Evolutionary conservation across 2,797 vertebrate genomes (phyloP).

Genomic region (Echiichthys vipera): DNA sequence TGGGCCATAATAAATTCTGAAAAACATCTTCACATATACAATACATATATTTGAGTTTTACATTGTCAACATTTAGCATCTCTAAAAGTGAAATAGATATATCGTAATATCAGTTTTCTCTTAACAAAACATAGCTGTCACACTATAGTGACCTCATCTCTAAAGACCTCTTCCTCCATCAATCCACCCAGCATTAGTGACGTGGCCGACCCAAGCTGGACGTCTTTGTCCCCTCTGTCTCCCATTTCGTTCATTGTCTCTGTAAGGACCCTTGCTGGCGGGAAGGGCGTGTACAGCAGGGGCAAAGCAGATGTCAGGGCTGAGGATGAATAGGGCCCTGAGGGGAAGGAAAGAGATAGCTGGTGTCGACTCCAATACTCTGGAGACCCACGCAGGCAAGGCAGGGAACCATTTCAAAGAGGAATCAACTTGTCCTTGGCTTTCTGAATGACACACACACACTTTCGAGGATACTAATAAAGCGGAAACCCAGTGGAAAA

Average conservation of each 20-base stretch:
- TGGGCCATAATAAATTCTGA: no score
- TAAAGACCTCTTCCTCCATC: conserved; percentile 25
- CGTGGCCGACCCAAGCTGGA: conserved; percentile 20
- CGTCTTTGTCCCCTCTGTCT: conserved; percentile 56
- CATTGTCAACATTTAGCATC: no score
- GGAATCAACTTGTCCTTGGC: conserved; percentile 52
- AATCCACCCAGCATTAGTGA: conserved; percentile 29
- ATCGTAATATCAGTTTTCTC: conserved; percentile 2
- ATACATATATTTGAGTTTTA: no score
- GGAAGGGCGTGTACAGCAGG: conserved; percentile 50
- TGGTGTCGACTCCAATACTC: conserved; percentile 51
- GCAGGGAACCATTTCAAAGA: conserved; percentile 60
- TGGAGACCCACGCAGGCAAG: conserved; percentile 46
- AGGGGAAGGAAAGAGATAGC: conserved; percentile 52
- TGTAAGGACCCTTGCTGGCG: conserved; percentile 52
- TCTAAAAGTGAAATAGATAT: not conserved
- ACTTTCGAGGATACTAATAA: conserved; percentile 16
- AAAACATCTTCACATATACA: no score
- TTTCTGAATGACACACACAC: conserved; percentile 34
- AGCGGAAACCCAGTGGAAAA: conserved; percentile 34
- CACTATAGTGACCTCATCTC: conserved; percentile 17
- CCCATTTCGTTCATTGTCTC: conserved; percentile 63
- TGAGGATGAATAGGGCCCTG: conserved; percentile 63
- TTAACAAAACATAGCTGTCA: conserved; percentile 1
- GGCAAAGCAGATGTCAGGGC: conserved; percentile 69